phyloP scores from a whole-genome alignment of 2,888 invertebrate genomes.

The Plebejus argus region DNA sequence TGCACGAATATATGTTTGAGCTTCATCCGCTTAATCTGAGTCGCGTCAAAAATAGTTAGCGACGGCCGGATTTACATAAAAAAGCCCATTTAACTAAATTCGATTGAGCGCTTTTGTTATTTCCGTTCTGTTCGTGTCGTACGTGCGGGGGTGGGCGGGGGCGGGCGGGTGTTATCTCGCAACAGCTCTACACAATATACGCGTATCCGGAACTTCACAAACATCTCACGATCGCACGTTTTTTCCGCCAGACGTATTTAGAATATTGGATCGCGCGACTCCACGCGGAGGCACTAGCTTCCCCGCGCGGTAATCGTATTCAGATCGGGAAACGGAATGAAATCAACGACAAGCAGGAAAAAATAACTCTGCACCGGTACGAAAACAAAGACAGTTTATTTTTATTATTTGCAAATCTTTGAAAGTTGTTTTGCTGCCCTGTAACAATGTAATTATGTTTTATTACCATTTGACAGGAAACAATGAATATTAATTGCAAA shows the following conservation, averaged over 20 bases:
- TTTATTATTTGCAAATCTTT: not conserved
- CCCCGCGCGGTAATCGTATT: not conserved
- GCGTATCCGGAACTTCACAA: conserved; percentile 9
- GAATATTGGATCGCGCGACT: not conserved
- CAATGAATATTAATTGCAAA: not conserved
- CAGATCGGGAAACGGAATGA: not conserved
- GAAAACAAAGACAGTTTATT: not conserved
- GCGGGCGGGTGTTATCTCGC: not conserved
- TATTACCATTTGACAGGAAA: not conserved
- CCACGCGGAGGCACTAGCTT: not conserved
- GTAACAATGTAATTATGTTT: conserved; percentile 8
- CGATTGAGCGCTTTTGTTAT: conserved; percentile 2
- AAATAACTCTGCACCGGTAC: not conserved
- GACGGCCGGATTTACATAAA: not conserved
- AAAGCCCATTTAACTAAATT: not conserved
- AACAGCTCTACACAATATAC: not conserved
- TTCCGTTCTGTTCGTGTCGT: not conserved
- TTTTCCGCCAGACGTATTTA: conserved; percentile 1
- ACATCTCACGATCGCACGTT: conserved; percentile 10
- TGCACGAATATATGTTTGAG: not conserved
- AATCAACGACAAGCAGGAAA: conserved; percentile 8
- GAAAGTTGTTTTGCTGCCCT: not conserved
- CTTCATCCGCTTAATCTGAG: not conserved
- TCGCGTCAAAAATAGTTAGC: not conserved
- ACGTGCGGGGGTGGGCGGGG: not conserved